Conservation (phyloP, 2,797 vertebrate species). For the Pseudomugil tenellus region DNA sequence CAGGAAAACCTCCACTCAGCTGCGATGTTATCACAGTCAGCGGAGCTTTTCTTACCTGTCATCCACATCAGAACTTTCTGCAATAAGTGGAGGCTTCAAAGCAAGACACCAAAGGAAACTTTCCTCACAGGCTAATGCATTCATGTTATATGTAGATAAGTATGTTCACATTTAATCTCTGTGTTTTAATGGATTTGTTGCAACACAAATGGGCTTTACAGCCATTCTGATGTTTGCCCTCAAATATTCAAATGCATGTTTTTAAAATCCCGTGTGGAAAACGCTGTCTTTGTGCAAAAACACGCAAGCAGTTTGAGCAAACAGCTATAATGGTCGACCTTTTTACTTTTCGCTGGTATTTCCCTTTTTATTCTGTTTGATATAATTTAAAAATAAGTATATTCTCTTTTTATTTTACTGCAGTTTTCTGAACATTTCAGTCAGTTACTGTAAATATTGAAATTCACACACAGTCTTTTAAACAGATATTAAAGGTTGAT, state of each 20-base stretch:
- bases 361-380: too few species aligned
- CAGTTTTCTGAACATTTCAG: too few species aligned
- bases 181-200: slow-evolving; percentile 15
- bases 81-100: slow-evolving; percentile 7
- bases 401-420: too few species aligned
- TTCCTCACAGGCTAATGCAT: slow-evolving; percentile 34
- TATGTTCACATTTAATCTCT: slow-evolving; percentile 12
- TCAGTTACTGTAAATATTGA: too few species aligned
- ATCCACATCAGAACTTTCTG: slow-evolving; percentile 21
- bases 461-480: too few species aligned
- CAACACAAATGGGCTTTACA: slow-evolving; percentile 1
- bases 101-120: slow-evolving; percentile 46
- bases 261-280: neutral
- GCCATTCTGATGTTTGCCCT: slow-evolving; percentile 26
- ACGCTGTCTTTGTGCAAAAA: neutral
- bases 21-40: slow-evolving; percentile 16
- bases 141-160: slow-evolving; percentile 24
- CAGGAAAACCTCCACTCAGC: slow-evolving; percentile 4
- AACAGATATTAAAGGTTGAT: too few species aligned
- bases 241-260: slow-evolving; percentile 2
- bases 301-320: too few species aligned
- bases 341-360: too few species aligned
- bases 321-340: too few species aligned
- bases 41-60: slow-evolving; percentile 16
- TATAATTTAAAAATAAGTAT: too few species aligned